These are phyloP conservation scores for Bos javanicus DNA, from an alignment of 2,113 vertebrate species.

Conservation along the genomic window DNA sequence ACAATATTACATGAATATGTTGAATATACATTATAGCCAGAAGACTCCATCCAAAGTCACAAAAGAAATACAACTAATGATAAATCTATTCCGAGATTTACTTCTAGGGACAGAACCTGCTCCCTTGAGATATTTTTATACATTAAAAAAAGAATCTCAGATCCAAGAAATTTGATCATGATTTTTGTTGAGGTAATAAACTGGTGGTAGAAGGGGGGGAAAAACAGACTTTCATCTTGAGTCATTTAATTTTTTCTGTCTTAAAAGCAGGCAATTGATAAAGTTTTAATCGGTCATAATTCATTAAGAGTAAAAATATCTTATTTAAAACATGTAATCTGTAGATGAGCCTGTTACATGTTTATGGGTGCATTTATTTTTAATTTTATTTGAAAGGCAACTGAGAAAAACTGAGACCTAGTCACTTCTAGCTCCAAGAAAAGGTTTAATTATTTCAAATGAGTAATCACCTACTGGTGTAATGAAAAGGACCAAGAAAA, in stretches of 20 bases:
- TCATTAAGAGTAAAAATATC: background rate
- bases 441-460: background rate
- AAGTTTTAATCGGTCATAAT: background rate
- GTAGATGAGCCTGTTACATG: background rate
- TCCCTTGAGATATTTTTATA: background rate
- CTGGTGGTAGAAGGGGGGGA: background rate
- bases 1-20: constrained; percentile 55
- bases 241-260: background rate
- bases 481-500: background rate
- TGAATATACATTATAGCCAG: constrained; percentile 47
- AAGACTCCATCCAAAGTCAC: constrained; percentile 32
- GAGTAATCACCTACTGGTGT: background rate
- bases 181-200: constrained; percentile 8
- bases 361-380: background rate
- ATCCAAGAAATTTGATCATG: background rate
- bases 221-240: background rate
- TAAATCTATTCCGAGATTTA: constrained; percentile 7
- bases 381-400: background rate
- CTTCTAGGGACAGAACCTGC: background rate
- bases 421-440: background rate
- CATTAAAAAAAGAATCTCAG: constrained; percentile 2
- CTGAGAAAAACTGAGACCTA: background rate
- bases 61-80: constrained; percentile 41
- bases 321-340: background rate
- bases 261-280: background rate